A percentile compares a stretch with the other conserved stretches of the same genome.
phyloP scores from a whole-genome alignment of 2,113 vertebrate genomes.

The Mungos mungo region DNA sequence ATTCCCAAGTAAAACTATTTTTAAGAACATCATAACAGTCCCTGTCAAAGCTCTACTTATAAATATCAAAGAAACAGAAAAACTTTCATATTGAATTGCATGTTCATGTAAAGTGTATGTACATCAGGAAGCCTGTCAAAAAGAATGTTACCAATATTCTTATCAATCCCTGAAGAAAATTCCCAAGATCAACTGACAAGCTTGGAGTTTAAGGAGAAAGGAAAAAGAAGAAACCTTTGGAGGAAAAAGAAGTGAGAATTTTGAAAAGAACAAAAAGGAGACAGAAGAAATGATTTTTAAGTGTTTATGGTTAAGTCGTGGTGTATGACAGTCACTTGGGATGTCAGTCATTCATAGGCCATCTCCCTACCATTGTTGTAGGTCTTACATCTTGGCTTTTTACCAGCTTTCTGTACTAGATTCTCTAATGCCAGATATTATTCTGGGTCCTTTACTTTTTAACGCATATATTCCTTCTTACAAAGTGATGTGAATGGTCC shows the following conservation, averaged over 20 bases:
- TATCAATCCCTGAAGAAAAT: not conserved
- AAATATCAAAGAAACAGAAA: not conserved
- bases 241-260: not conserved
- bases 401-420: not conserved
- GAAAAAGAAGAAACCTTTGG: not conserved
- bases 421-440: not conserved
- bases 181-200: not conserved
- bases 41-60: not conserved
- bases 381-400: not conserved
- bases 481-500: not conserved
- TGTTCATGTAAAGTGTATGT: not conserved
- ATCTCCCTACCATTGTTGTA: not conserved
- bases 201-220: not conserved
- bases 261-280: not conserved
- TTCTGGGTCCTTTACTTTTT: not conserved
- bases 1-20: not conserved
- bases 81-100: not conserved
- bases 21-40: conserved; percentile 18
- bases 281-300: not conserved
- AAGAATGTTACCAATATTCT: not conserved
- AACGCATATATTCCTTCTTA: not conserved
- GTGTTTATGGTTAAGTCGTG: not conserved
- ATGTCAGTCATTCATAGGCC: not conserved
- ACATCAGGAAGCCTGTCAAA: not conserved
- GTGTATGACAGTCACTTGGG: not conserved